phyloP scores from a whole-genome alignment of 2,888 invertebrate genomes.

The Itoplectis maculator region DNA sequence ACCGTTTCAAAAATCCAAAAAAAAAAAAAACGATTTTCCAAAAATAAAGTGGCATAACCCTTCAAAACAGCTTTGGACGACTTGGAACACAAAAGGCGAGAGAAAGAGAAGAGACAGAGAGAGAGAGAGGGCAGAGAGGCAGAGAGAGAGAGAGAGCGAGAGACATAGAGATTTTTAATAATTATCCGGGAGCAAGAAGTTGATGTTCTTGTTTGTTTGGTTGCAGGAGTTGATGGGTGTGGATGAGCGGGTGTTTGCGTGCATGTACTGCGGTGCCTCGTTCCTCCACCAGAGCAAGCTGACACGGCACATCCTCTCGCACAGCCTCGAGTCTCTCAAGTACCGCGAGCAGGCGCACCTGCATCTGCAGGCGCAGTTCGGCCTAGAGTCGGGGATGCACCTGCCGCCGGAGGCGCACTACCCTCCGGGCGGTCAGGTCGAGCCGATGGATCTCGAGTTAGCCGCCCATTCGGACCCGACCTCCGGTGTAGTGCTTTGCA shows the following conservation, averaged over 20 bases:
- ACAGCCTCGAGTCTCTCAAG: constrained; percentile 94
- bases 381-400: constrained; percentile 83
- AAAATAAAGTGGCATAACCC: no score
- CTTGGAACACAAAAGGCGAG: constrained; percentile 8
- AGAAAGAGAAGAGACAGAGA: constrained; percentile 46
- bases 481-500: constrained; percentile 92
- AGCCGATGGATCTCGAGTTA: constrained; percentile 88
- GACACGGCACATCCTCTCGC: constrained; percentile 95
- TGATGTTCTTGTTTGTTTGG: constrained; percentile 94
- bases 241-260: constrained; percentile 90
- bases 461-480: constrained; percentile 89
- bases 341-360: constrained; percentile 90
- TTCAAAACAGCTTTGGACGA: no score
- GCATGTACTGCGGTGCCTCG: constrained; percentile 95
- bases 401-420: constrained; percentile 83
- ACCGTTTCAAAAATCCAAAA: no score
- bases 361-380: constrained; percentile 85
- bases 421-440: constrained; percentile 83
- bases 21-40: background rate
- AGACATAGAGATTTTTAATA: constrained; percentile 61
- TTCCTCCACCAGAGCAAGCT: constrained; percentile 96
- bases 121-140: constrained; percentile 57
- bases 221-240: constrained; percentile 96
- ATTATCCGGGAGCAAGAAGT: constrained; percentile 90
- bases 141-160: constrained; percentile 69